phyloP scores from a whole-genome alignment of 2,113 vertebrate species.

The Centropus bengalensis region DNA sequence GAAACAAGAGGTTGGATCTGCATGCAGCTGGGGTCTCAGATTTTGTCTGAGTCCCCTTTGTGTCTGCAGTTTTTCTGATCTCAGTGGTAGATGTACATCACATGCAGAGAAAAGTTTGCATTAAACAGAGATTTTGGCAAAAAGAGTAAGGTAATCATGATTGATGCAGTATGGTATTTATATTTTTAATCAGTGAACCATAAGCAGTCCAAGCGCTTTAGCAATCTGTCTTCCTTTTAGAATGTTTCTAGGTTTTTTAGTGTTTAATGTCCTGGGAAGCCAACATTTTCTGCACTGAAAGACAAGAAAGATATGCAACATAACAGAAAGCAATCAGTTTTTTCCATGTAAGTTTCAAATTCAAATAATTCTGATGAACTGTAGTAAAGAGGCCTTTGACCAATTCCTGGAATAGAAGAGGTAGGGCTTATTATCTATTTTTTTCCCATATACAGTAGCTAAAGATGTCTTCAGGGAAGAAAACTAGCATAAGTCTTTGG shows the following conservation, averaged over 20 bases:
- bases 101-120: not conserved
- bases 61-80: not conserved
- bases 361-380: not conserved
- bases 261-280: not conserved
- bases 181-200: constrained; percentile 16
- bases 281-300: not conserved
- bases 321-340: not conserved
- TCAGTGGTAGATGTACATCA: not conserved
- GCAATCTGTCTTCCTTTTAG: not conserved
- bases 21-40: not conserved
- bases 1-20: not conserved
- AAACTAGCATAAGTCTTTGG: not conserved
- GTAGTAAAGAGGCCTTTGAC: not conserved
- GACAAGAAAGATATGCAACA: not conserved
- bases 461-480: not conserved
- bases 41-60: not conserved
- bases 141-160: not conserved
- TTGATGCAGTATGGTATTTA: not conserved
- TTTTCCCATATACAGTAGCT: not conserved
- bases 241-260: not conserved
- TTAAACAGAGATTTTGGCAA: not conserved
- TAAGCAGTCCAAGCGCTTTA: not conserved
- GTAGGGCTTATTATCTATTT: not conserved
- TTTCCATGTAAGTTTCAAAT: not conserved
- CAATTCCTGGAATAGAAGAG: not conserved